Evolutionary conservation across 2,888 invertebrate species (phyloP).

Genomic region (Pemphredon lugubris): DNA sequence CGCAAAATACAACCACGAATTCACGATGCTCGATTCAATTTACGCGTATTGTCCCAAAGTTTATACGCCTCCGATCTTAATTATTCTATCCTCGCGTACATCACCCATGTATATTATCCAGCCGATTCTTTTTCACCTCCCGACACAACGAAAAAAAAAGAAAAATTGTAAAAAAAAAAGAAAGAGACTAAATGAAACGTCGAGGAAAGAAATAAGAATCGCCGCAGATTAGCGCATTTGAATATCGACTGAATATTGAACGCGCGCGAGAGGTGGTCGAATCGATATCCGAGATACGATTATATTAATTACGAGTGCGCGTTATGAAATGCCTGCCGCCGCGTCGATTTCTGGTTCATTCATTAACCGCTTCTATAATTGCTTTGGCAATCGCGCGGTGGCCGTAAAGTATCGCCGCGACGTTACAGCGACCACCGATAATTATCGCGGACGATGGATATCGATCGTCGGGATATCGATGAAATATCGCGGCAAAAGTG

Average conservation of each 20-base stretch:
- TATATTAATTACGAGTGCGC: slow-evolving; percentile 62
- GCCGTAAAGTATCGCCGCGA: slow-evolving; percentile 59
- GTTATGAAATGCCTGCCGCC: slow-evolving; percentile 54
- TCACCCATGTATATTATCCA: too few species aligned
- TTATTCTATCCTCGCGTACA: too few species aligned
- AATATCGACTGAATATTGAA: slow-evolving; percentile 17
- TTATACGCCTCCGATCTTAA: too few species aligned
- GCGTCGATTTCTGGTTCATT: slow-evolving; percentile 63
- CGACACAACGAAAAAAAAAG: too few species aligned
- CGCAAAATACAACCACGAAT: too few species aligned
- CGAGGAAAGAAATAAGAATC: neutral
- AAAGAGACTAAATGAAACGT: neutral
- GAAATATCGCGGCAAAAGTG: slow-evolving; percentile 58
- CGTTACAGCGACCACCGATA: slow-evolving; percentile 56
- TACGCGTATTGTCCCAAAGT: too few species aligned
- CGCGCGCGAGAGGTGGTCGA: slow-evolving; percentile 29
- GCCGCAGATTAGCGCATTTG: neutral
- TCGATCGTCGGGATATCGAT: slow-evolving; percentile 61
- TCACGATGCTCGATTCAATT: too few species aligned
- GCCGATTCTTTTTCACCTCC: too few species aligned
- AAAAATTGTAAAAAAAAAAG: too few species aligned
- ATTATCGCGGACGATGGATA: slow-evolving; percentile 64
- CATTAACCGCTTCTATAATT: slow-evolving; percentile 64
- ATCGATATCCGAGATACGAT: slow-evolving; percentile 44
- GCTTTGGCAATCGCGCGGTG: slow-evolving; percentile 52